These are phyloP conservation scores for Stenodema calcarata DNA, from an alignment of 2,888 invertebrate species.

Conservation along the genomic window DNA sequence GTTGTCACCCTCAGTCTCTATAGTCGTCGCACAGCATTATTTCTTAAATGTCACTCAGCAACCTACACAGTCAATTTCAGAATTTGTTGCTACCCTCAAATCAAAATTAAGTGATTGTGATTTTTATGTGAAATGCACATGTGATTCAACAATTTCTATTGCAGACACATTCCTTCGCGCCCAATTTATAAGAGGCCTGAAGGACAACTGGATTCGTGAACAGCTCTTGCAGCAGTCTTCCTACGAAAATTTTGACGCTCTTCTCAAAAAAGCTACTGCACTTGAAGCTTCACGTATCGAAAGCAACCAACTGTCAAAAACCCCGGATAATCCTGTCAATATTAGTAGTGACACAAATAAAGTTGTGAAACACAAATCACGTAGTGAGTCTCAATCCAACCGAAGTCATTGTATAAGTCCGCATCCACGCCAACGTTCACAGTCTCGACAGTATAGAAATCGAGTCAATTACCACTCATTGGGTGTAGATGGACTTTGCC, in stretches of 20 bases:
- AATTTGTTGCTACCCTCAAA: conserved; percentile 23
- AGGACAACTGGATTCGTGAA: conserved; percentile 18
- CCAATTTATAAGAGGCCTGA: conserved; percentile 14
- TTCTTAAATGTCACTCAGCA: conserved; percentile 18
- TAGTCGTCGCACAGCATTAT: conserved; percentile 31
- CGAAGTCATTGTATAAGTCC: background rate
- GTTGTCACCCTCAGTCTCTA: conserved; percentile 15
- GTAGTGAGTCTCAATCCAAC: background rate
- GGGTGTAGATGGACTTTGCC: conserved; percentile 29
- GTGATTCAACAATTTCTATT: background rate
- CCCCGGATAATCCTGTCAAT: background rate
- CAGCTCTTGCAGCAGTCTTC: conserved; percentile 1
- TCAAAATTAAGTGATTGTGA: conserved; percentile 27
- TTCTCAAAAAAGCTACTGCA: conserved; percentile 3
- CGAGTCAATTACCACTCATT: conserved; percentile 9
- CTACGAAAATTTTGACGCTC: background rate
- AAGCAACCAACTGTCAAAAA: background rate
- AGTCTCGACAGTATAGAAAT: background rate
- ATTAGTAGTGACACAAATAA: background rate
- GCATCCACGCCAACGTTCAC: background rate
- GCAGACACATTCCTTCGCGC: conserved; percentile 27
- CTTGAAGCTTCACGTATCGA: conserved; percentile 27
- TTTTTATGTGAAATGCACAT: background rate
- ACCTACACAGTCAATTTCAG: background rate
- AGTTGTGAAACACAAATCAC: background rate